Base-by-base conservation (phyloP, 2,888 invertebrate species). In the Arge pagana region DNA sequence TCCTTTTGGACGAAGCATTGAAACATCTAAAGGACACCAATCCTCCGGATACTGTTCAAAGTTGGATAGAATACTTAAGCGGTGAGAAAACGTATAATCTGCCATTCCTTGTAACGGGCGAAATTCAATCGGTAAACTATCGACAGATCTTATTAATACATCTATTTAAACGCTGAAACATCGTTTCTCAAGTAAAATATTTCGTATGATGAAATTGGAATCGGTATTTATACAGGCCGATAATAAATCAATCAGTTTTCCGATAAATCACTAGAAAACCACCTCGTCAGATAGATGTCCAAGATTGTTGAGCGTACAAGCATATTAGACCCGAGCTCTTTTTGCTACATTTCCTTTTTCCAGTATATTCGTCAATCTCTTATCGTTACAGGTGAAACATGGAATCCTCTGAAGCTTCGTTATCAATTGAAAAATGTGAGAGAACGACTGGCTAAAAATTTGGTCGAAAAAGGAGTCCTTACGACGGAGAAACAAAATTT, bases 401-500 rank as follows among this genome's bases (percentile, higher is more conserved):
- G 99, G 99, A 99, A 99, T 81, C 99, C 99, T 24, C 82, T 99
- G 73, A 99, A 99, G 79, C 82, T 99, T 65, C 87, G 94, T 70
- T 99, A 97, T 80, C 99, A 99, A 78, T 81, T 99, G 72, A 92
- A 98, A 78, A 99, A 99, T 83, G 99, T 99, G 3, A 86, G 99
- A 64, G 99, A 99, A 81, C 86, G 99, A 71, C 84, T 99, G 74
- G 99, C 99, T 37, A 99, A 99, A 80, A 99, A 98, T 82, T 85
- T 99, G 67, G 98, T 98, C 28, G 99, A 99, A 78, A 99, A 99
- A 78, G 98, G 98, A 62, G 97, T 99, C 33, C 84, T 98, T 63
- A 97, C 98, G 56, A 99, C 98, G 54, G 98, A 99, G 78, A 99
- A 98, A 81, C 98, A 99, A 80, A 99, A 99, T 79, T 99, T 99